Evolutionary conservation across 2,113 vertebrate species (phyloP).

Genomic region (Seriola aureovittata): DNA sequence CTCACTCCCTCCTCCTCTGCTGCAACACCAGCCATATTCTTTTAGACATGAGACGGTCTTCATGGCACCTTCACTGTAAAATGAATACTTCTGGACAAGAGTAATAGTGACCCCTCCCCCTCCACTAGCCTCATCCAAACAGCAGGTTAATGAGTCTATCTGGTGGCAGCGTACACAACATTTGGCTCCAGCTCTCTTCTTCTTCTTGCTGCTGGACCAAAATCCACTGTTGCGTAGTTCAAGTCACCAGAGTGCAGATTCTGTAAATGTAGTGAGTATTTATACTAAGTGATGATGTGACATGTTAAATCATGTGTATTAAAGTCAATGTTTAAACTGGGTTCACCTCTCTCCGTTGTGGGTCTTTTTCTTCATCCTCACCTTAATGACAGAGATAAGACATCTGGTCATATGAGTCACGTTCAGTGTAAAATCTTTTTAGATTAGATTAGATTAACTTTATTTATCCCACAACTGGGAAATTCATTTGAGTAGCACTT

Average conservation of each 20-base stretch:
- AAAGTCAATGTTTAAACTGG: no score
- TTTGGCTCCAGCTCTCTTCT: neutral
- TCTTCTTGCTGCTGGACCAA: neutral
- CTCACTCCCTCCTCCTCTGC: no score
- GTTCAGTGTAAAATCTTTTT: no score
- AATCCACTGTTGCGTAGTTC: conserved; percentile 16
- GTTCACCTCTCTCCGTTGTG: neutral
- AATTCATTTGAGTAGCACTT: no score
- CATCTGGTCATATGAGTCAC: neutral
- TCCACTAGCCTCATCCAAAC: neutral
- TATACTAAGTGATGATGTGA: no score
- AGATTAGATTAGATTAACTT: no score
- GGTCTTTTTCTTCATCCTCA: neutral
- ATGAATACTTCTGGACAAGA: no score
- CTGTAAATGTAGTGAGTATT: neutral
- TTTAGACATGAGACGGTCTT: no score
- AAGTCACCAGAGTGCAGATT: neutral
- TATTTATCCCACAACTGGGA: no score
- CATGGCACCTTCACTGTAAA: no score
- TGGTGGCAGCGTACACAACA: conserved; percentile 18
- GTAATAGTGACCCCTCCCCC: neutral
- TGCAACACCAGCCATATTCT: no score
- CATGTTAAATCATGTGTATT: no score
- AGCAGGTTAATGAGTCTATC: neutral
- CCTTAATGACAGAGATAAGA: neutral